Percentiles rank a stretch among this genome's conserved stretches.
Evolutionary conservation across 1,140 invertebrate genomes (phyloP).

Genomic region (Drosophila nigromelanica): DNA sequence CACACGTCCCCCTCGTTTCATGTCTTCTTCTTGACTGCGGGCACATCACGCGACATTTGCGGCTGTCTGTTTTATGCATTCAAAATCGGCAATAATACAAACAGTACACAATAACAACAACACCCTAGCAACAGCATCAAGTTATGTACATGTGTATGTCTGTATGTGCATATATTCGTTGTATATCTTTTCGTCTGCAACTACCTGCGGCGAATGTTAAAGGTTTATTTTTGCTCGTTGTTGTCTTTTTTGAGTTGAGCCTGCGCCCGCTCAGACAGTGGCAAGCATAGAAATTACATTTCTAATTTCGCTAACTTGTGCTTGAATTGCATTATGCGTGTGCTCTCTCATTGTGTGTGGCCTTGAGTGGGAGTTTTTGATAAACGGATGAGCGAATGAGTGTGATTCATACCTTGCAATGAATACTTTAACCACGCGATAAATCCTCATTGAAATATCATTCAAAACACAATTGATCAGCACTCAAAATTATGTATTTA

Average conservation of each 20-base stretch:
- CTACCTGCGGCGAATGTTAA: constrained; percentile 23
- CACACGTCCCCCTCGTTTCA: constrained; percentile 1
- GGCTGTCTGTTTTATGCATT: constrained; percentile 60
- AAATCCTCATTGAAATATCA: constrained; percentile 32
- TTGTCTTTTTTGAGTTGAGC: constrained; percentile 2
- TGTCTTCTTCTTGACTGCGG: not conserved
- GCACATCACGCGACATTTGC: constrained; percentile 60
- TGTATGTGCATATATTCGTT: constrained; percentile 6
- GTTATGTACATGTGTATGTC: constrained; percentile 4
- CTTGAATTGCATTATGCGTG: constrained; percentile 38
- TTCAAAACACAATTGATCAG: not conserved
- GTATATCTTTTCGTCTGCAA: not conserved
- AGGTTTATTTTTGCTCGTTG: constrained; percentile 29
- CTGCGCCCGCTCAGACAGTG: not conserved
- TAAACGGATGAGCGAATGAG: constrained; percentile 1
- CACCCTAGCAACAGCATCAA: constrained; percentile 68
- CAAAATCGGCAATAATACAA: constrained; percentile 47
- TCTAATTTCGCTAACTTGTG: constrained; percentile 13
- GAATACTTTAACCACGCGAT: constrained; percentile 15
- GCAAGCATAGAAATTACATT: constrained; percentile 8
- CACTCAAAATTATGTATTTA: not conserved
- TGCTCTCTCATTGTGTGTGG: constrained; percentile 21
- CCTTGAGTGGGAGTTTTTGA: constrained; percentile 50
- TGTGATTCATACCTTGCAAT: constrained; percentile 34
- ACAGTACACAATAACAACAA: constrained; percentile 46